Percentiles rank a stretch among this genome's conserved stretches.
phyloP scores from a whole-genome alignment of 2,113 vertebrate genomes.

The Tiliqua scincoides region DNA sequence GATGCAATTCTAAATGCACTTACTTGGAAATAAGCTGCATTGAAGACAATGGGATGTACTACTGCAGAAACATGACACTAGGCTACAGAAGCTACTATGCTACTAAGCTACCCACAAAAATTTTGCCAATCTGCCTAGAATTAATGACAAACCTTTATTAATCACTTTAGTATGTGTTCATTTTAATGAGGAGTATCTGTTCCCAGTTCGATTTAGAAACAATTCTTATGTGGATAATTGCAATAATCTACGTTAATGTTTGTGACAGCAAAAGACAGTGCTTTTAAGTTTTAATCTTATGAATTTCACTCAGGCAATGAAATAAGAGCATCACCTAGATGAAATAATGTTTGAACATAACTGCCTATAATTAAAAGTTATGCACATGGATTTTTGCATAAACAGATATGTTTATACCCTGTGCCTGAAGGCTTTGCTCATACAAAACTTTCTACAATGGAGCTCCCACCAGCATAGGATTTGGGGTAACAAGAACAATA shows the following conservation, averaged over 20 bases:
- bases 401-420: background rate
- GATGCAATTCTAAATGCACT: background rate
- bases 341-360: background rate
- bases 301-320: background rate
- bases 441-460: background rate
- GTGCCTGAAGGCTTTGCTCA: background rate
- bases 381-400: background rate
- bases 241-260: background rate
- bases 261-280: background rate
- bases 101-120: background rate
- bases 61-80: background rate
- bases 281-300: background rate
- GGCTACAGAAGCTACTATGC: background rate
- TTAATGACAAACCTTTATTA: background rate
- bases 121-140: background rate
- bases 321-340: background rate
- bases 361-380: background rate
- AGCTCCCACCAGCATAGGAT: background rate
- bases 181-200: conserved; percentile 1
- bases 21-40: background rate
- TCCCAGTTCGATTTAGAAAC: background rate
- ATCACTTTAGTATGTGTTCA: background rate
- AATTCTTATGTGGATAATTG: background rate
- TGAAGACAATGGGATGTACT: too few relatives aligned
- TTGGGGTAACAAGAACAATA: background rate